phyloP scores from a whole-genome alignment of 1,140 invertebrate species.

The Drosophila tristis region DNA sequence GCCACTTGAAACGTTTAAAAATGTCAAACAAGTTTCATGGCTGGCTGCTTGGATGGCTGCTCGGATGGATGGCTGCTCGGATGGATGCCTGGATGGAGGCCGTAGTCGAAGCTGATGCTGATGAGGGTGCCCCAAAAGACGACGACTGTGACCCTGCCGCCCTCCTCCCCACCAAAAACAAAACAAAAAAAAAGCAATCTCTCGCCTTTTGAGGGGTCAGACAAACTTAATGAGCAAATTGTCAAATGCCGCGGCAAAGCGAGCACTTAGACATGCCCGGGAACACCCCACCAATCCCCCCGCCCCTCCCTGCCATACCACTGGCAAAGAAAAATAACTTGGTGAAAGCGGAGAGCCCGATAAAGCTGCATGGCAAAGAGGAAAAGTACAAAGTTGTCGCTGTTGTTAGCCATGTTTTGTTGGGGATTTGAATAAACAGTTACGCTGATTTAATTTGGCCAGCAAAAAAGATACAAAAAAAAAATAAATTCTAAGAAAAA shows the following conservation, averaged over 20 bases:
- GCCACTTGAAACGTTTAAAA: constrained; percentile 84
- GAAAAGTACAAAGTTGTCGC: constrained; percentile 66
- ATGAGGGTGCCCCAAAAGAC: constrained; percentile 59
- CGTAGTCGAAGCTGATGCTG: constrained; percentile 53
- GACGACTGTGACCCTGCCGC: constrained; percentile 12
- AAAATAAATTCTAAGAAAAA: not conserved
- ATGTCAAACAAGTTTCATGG: constrained; percentile 70
- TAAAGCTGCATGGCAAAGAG: not conserved
- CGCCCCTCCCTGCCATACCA: not conserved
- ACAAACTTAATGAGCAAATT: constrained; percentile 84
- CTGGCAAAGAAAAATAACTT: constrained; percentile 70
- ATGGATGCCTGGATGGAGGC: not conserved
- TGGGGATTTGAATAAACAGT: constrained; percentile 84
- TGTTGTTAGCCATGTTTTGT: constrained; percentile 61
- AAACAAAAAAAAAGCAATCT: too few relatives aligned
- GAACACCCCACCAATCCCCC: constrained; percentile 26
- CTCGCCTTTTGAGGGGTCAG: constrained; percentile 55
- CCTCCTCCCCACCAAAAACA: not conserved
- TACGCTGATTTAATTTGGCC: constrained; percentile 83
- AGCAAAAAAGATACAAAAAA: not conserved
- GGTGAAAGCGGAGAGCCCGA: constrained; percentile 32
- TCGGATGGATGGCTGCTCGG: not conserved
- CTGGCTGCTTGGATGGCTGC: not conserved
- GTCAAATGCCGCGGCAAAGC: constrained; percentile 82
- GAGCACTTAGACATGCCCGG: constrained; percentile 77